Conservation (phyloP, 2,888 invertebrate genomes). For the Sipunculus nudus region DNA sequence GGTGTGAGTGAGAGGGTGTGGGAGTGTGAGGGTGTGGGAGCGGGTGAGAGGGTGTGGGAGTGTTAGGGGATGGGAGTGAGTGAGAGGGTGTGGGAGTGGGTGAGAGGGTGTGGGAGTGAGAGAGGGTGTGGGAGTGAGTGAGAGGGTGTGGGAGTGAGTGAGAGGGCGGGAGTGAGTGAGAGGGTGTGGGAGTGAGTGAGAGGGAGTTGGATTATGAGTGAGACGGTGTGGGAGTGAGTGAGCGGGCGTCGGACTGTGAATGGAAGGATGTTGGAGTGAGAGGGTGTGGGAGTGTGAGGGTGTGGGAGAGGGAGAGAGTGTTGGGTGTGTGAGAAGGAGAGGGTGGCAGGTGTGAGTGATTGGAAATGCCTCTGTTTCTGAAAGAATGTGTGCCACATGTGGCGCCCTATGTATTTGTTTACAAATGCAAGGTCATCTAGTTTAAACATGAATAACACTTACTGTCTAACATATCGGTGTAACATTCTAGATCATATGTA, state of each 20-base stretch:
- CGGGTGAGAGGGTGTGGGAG: not conserved
- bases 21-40: conserved; percentile 13
- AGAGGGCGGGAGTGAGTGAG: not conserved
- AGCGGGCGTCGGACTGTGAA: not conserved
- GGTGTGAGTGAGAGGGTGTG: conserved; percentile 1
- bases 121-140: conserved; percentile 11
- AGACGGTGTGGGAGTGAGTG: conserved; percentile 1
- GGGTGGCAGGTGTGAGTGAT: too few species aligned
- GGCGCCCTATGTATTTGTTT: too few species aligned
- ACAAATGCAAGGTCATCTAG: too few species aligned
- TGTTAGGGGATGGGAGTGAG: not conserved
- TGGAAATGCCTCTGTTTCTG: too few species aligned
- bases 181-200: not conserved
- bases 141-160: conserved; percentile 7
- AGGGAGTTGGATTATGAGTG: conserved; percentile 1
- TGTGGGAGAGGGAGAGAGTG: too few species aligned
- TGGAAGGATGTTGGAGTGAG: not conserved
- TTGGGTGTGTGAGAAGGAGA: too few species aligned
- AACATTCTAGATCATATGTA: too few species aligned
- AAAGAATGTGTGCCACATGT: too few species aligned
- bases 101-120: conserved; percentile 6
- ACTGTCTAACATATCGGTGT: too few species aligned
- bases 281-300: conserved; percentile 1
- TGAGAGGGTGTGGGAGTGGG: conserved; percentile 1
- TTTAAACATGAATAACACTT: too few species aligned